Base-by-base conservation (phyloP, 2,888 invertebrate species). In the Apomyelois bistriatella region DNA sequence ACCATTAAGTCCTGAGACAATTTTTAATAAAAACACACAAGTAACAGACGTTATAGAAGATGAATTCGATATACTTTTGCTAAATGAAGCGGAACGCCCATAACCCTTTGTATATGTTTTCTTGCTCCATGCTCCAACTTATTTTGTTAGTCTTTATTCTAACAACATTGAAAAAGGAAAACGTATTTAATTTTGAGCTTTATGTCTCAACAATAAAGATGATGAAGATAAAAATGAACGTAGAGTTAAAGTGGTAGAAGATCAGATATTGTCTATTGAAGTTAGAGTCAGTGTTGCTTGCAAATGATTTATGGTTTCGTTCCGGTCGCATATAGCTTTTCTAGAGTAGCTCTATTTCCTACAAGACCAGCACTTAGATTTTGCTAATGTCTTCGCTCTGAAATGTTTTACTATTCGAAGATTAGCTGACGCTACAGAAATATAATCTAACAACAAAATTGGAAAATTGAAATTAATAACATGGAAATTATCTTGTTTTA, bases 61-160 rank as follows among this genome's bases (percentile, higher is more conserved):
- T 85, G 79, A 78, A 89, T 87, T 88, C 85, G 89, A 82, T 81
- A 85, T 85, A 84, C 81, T 79, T 85, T 83, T 85, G 85, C 85
- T 88, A 89, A 89, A 89, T 89, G 89, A 87, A 89, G 87, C 89
- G 82, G 70, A 72, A 73, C 79, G 75, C 72, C 77, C 79, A 76
- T 81, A 79, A 79, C 73, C 73, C 76, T 77, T 72, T 73, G 70
- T 72, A 54, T 66, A 59, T 62, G 54, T 60, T 77, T 80, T 75
- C 74, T 77, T 73, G 67, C 68, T 69, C 54, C 53, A 55, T 73
- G 67, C 68, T 69, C 54, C 53, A 55, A 65, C 72, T 78, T 77
- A 78, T 81, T 81, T 76, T 72, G 68, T 74, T 69, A 59, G 52
- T 57, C 56, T 62, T 65, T 56, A 37, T 41, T 16, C 0, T 15